Evolutionary conservation across 2,797 vertebrate species (phyloP).

Genomic region (Cercopithecus mitis): DNA sequence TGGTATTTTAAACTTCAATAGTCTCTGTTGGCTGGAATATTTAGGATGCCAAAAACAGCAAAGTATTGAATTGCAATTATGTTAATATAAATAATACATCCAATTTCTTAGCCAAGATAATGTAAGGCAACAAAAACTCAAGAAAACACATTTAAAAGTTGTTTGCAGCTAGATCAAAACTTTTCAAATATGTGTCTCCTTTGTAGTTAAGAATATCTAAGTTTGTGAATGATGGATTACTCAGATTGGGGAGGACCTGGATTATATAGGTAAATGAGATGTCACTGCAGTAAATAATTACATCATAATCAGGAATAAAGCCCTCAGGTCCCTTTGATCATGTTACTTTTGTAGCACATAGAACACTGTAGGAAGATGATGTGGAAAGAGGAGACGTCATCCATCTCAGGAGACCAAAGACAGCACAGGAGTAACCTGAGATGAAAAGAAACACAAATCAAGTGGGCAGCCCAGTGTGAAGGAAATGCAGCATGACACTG

Average conservation of each 20-base stretch:
- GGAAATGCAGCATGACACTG: background rate
- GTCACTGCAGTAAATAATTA: background rate
- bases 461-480: background rate
- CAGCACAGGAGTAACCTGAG: background rate
- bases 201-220: background rate
- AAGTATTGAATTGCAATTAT: background rate
- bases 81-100: background rate
- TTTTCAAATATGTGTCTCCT: background rate
- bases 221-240: background rate
- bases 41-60: background rate
- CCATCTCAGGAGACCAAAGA: background rate
- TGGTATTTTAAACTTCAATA: background rate
- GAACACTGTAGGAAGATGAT: background rate
- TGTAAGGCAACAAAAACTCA: background rate
- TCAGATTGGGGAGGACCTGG: background rate
- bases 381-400: background rate
- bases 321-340: background rate
- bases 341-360: background rate
- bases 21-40: background rate
- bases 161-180: background rate
- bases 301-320: background rate
- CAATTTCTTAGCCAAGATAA: background rate
- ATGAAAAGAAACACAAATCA: constrained; percentile 19
- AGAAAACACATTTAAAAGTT: background rate
- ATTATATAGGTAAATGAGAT: background rate